These are phyloP conservation scores for Neomicropteryx cornuta DNA, from an alignment of 1,140 invertebrate genomes.

Conservation along the genomic window DNA sequence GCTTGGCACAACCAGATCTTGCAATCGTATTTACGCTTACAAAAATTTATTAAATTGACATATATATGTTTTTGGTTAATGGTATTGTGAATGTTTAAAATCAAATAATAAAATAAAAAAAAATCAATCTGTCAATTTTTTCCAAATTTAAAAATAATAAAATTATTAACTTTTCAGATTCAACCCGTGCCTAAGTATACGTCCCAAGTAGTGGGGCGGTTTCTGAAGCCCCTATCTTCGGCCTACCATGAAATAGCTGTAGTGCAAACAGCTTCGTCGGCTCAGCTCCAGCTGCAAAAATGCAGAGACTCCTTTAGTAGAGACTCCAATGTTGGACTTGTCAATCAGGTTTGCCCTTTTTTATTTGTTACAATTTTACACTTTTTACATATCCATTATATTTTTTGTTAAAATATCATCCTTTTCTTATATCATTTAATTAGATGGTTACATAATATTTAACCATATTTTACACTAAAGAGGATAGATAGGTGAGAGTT, in stretches of 20 bases:
- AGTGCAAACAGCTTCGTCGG: constrained; percentile 66
- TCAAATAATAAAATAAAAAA: no score
- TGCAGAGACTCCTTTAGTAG: constrained; percentile 71
- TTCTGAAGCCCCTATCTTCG: constrained; percentile 83
- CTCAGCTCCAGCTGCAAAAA: constrained; percentile 61
- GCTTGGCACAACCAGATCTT: no score
- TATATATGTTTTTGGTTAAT: neutral
- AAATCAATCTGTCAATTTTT: neutral
- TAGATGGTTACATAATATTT: no score
- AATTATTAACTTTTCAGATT: constrained; percentile 47
- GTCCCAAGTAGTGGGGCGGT: constrained; percentile 78
- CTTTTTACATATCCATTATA: no score
- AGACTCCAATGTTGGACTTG: constrained; percentile 74
- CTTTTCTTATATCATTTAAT: no score
- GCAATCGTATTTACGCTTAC: no score
- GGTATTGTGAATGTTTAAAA: no score
- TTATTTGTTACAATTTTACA: constrained; percentile 8
- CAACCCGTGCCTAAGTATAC: constrained; percentile 79
- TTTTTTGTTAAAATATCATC: no score
- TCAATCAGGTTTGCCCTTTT: constrained; percentile 50
- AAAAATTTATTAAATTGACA: constrained; percentile 6
- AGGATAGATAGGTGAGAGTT: no score
- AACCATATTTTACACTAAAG: no score
- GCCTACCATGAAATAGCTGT: constrained; percentile 86
- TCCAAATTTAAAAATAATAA: no score